Evolutionary conservation across 2,888 invertebrate genomes (phyloP), one percentile per base, ranked within the genome.

Genomic region (Lycaena phlaeas): DNA sequence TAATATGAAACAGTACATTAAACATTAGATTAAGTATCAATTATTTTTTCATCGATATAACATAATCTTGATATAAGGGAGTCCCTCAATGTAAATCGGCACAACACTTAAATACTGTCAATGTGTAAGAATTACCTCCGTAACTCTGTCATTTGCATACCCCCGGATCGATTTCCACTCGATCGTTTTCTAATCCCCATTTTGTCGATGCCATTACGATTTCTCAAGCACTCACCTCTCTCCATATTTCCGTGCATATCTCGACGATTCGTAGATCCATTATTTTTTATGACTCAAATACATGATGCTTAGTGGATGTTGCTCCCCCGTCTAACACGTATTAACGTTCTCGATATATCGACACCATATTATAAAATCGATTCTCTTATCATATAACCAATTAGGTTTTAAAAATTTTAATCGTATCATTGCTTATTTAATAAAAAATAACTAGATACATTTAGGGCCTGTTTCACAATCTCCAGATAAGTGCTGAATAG

Each of bases 181-280:
- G 75, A 82, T 81, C 77, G 79, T 64, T 73, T 77, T 74, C 79
- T 81, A 84, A 82, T 84, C 82, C 84, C 81, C 79, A 73, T 79
- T 77, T 78, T 74, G 68, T 72, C 68, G 70, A 69, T 66, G 76
- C 79, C 73, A 77, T 84, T 84, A 82, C 79, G 79, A 81, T 81
- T 77, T 78, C 75, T 76, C 66, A 67, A 68, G 63, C 76, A 77
- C 73, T 70, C 70, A 77, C 78, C 78, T 77, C 72, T 62, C 78
- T 74, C 79, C 75, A 79, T 78, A 82, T 81, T 84, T 81, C 76
- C 72, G 76, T 70, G 78, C 79, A 79, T 84, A 84, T 84, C 84
- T 68, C 77, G 71, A 68, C 78, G 76, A 82, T 82, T 82, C 74
- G 71, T 64, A 78, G 79, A 81, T 78, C 79, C 81, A 84, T 84